Evolutionary conservation across 1,140 invertebrate genomes (phyloP).

Genomic region (Bradynema listronoti): DNA sequence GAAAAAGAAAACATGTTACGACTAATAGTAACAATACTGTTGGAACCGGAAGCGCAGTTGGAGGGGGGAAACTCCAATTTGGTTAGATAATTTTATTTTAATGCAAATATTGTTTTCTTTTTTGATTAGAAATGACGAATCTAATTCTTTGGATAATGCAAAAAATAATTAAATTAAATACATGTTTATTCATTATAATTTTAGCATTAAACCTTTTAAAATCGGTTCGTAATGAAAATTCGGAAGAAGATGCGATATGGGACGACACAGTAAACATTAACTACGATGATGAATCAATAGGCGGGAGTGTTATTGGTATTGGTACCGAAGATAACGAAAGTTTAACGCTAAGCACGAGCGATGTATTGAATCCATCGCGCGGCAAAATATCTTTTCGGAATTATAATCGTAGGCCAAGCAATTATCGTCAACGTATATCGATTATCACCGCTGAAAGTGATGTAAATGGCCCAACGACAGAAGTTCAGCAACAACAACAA

Average conservation of each 20-base stretch:
- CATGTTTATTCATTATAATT: slow-evolving; percentile 23
- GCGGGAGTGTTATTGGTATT: slow-evolving; percentile 3
- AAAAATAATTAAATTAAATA: too few relatives aligned
- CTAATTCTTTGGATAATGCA: too few relatives aligned
- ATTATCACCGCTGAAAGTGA: slow-evolving; percentile 21
- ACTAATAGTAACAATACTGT: too few relatives aligned
- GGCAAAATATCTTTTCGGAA: slow-evolving; percentile 37
- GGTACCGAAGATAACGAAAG: slow-evolving; percentile 17
- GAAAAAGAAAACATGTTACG: slow-evolving; percentile 42
- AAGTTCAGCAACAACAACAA: too few relatives aligned
- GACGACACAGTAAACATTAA: slow-evolving; percentile 28
- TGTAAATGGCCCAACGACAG: too few relatives aligned
- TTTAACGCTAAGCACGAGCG: too few relatives aligned
- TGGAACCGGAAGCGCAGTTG: too few relatives aligned
- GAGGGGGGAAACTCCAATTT: slow-evolving; percentile 52
- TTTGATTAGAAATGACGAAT: too few relatives aligned
- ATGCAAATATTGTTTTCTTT: too few relatives aligned
- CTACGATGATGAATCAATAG: slow-evolving; percentile 29
- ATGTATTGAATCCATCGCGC: too few relatives aligned
- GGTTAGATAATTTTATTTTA: slow-evolving; percentile 23
- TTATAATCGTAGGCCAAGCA: slow-evolving; percentile 27
- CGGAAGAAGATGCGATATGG: slow-evolving; percentile 35
- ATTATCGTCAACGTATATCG: slow-evolving; percentile 34
- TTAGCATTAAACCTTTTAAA: slow-evolving; percentile 47
- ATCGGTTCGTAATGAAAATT: slow-evolving; percentile 22